Evolutionary conservation across 2,797 vertebrate genomes (phyloP), one percentile per base, ranked within the genome.

Genomic region (Danio jaintianensis): DNA sequence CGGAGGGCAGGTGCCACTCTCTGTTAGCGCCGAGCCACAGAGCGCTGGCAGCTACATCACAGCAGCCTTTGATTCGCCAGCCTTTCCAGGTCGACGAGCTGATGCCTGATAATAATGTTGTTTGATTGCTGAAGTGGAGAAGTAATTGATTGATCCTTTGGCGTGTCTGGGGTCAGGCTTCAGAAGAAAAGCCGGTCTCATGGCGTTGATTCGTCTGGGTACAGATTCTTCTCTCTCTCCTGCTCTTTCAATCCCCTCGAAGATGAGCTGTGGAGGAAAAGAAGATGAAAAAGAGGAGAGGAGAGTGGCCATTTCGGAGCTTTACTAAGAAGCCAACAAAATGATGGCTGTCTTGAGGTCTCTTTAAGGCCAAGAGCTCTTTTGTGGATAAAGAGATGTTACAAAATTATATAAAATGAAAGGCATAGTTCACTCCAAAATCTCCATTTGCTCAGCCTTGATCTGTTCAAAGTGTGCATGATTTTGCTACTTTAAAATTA

Each of bases 51-150:
- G 86, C 87, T 18, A 83, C 90, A 93, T 93, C 94, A 90, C 64
- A 87, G 81, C 74, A 83, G 90, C 87, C 93, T 91, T 91, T 94
- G 92, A 91, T 95, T 91, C 90, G 87, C 90, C 91, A 92, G 91
- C 93, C 93, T 94, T 96, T 96, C 94, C 91, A 94, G 96, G 94
- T 96, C 95, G 94, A 64, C 87, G 92, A 92, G 89, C 91, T 90
- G 92, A 89, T 95, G 95, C 92, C 91, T 88, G 79, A 93, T 94
- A 95, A 94, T 94, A 90, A 89, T 83, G 77, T 90, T 93, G 92
- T 95, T 94, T 94, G 94, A 95, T 96, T 95, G 93, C 93, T 95
- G 94, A 87, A 93, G 91, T 93, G 82, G 86, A 92, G 93, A 91
- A 91, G 89, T 93, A 93, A 93, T 92, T 92, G 95, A 96, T 96